phyloP scores from a whole-genome alignment of 2,888 invertebrate species.

The Amiota minor region DNA sequence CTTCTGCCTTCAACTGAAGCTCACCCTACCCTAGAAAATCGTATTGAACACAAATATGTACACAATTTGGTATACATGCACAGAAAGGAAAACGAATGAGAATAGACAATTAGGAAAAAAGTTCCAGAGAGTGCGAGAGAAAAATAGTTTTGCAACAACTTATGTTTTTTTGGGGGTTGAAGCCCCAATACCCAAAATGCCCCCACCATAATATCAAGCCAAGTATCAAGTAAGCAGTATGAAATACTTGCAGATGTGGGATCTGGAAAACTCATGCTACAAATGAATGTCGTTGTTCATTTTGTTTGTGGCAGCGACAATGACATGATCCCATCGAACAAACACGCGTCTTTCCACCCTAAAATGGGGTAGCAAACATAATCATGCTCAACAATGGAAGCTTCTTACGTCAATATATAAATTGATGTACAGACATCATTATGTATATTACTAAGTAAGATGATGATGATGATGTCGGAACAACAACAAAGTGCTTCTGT shows the following conservation, averaged over 20 bases:
- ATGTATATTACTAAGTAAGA: not conserved
- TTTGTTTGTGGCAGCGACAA: not conserved
- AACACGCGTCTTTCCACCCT: slow-evolving; percentile 6
- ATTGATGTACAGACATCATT: too few species aligned
- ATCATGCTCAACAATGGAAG: not conserved
- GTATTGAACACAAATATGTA: too few species aligned
- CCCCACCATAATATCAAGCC: too few species aligned
- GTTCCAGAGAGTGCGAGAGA: not conserved
- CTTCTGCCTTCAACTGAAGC: too few species aligned
- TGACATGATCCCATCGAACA: not conserved
- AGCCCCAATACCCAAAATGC: too few species aligned
- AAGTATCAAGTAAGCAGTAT: too few species aligned
- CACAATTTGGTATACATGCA: not conserved
- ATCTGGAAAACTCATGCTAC: too few species aligned
- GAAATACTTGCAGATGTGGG: too few species aligned
- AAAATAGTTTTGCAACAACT: not conserved
- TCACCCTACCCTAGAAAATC: too few species aligned
- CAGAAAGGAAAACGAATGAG: not conserved
- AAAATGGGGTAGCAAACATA: not conserved
- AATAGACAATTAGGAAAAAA: too few species aligned
- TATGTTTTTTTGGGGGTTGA: not conserved
- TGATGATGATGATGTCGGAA: not conserved
- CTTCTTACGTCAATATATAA: not conserved
- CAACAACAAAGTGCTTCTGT: not conserved
- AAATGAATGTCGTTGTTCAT: too few species aligned